Evolutionary conservation across 2,888 invertebrate species (phyloP).

Genomic region (Drosophila austrosaltans): DNA sequence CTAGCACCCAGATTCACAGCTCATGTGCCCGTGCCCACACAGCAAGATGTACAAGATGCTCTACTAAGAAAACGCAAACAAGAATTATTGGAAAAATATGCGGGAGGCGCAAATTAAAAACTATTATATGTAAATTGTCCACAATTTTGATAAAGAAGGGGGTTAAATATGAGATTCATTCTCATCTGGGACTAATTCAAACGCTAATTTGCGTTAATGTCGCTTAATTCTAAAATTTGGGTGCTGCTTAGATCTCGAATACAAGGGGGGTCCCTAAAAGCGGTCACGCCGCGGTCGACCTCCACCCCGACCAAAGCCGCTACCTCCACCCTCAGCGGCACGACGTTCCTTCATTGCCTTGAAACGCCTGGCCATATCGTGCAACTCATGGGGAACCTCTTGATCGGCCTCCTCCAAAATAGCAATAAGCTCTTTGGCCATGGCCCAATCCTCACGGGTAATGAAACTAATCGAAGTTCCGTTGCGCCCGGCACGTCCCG

Average conservation of each 20-base stretch:
- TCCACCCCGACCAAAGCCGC: slow-evolving; percentile 36
- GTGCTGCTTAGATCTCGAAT: slow-evolving; percentile 17
- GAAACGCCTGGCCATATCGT: slow-evolving; percentile 90
- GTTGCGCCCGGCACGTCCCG: slow-evolving; percentile 94
- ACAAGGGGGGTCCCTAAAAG: slow-evolving; percentile 39
- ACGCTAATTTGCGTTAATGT: slow-evolving; percentile 52
- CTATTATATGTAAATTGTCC: slow-evolving; percentile 17
- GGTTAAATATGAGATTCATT: background rate
- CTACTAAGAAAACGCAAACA: slow-evolving; percentile 95
- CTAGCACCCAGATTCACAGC: slow-evolving; percentile 87
- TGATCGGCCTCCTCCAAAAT: slow-evolving; percentile 95
- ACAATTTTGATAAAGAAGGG: background rate
- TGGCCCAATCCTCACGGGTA: slow-evolving; percentile 91
- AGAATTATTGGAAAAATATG: slow-evolving; percentile 94
- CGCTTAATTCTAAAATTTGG: slow-evolving; percentile 21
- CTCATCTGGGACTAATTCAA: slow-evolving; percentile 16
- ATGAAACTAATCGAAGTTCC: slow-evolving; percentile 93
- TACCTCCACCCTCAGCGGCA: slow-evolving; percentile 83
- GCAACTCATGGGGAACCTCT: slow-evolving; percentile 90
- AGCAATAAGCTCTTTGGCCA: slow-evolving; percentile 91
- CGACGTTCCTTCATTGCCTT: slow-evolving; percentile 87
- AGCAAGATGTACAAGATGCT: slow-evolving; percentile 97
- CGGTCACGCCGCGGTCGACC: slow-evolving; percentile 57
- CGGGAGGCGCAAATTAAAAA: slow-evolving; percentile 78
- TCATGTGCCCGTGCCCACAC: slow-evolving; percentile 96